Conservation (phyloP, 2,797 vertebrate species). For the Crenuchus spilurus region DNA sequence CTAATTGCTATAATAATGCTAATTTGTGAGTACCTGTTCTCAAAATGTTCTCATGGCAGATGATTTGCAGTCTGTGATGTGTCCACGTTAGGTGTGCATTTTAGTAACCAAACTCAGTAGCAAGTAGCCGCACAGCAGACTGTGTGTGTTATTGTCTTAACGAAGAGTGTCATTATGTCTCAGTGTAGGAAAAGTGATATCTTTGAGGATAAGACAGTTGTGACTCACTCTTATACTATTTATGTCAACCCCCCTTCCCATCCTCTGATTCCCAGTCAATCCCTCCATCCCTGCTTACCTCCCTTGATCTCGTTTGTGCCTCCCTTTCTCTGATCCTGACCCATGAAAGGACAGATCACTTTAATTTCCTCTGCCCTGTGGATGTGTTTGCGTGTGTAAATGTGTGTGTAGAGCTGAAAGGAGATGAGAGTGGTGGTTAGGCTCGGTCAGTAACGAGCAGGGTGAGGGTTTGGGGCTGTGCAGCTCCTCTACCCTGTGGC, state of each 20-base stretch:
- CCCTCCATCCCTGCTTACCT: constrained; percentile 6
- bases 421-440: neutral
- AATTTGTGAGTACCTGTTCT: too few relatives aligned
- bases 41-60: too few relatives aligned
- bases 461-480: neutral
- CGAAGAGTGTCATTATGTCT: constrained; percentile 56
- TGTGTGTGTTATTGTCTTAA: too few relatives aligned
- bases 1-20: too few relatives aligned
- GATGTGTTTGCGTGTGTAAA: constrained; percentile 7
- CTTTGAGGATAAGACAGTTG: neutral
- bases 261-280: constrained; percentile 35
- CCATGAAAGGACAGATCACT: constrained; percentile 15
- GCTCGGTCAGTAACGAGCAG: constrained; percentile 15
- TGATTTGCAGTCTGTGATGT: too few relatives aligned
- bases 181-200: constrained; percentile 71
- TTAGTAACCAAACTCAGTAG: too few relatives aligned
- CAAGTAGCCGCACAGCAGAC: too few relatives aligned
- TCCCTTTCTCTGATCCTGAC: constrained; percentile 1
- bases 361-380: constrained; percentile 1
- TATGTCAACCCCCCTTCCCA: constrained; percentile 28
- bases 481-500: neutral
- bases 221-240: constrained; percentile 54
- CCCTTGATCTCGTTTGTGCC: neutral
- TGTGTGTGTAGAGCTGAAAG: neutral
- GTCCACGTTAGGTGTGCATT: too few relatives aligned